A percentile compares a stretch with the other conserved stretches of the same genome.
Conservation (phyloP, 2,113 vertebrate species). For the Cricetomys ansorgei region DNA sequence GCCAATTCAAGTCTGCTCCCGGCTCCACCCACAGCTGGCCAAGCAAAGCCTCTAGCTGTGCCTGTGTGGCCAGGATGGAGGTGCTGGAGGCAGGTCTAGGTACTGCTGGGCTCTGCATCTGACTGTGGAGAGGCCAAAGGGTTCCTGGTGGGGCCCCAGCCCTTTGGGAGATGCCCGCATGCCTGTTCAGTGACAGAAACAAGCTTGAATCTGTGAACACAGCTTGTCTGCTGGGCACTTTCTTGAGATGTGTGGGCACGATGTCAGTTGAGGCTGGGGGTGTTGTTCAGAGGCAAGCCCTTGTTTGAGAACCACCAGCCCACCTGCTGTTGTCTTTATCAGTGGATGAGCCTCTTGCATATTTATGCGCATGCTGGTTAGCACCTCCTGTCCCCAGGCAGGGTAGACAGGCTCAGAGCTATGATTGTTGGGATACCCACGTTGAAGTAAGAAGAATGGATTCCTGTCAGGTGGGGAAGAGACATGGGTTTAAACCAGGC, state of each 20-base stretch:
- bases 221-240: background rate
- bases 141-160: background rate
- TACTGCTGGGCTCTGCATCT: accelerated
- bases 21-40: background rate
- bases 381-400: background rate
- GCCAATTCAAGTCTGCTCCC: background rate
- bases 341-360: background rate
- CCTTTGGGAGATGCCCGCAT: accelerated
- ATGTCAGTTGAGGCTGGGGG: background rate
- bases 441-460: background rate
- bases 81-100: accelerated
- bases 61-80: background rate
- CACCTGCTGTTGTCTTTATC: background rate
- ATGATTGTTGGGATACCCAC: accelerated
- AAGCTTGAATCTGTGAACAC: background rate
- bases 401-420: background rate
- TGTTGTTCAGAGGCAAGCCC: background rate
- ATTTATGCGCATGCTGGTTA: accelerated
- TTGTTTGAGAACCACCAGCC: accelerated
- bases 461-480: background rate
- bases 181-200: no score
- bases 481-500: background rate
- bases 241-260: background rate
- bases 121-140: background rate
- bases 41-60: background rate